These are phyloP conservation scores for Mionectes macconnelli DNA, from an alignment of 2,113 vertebrate genomes.

Conservation along the genomic window DNA sequence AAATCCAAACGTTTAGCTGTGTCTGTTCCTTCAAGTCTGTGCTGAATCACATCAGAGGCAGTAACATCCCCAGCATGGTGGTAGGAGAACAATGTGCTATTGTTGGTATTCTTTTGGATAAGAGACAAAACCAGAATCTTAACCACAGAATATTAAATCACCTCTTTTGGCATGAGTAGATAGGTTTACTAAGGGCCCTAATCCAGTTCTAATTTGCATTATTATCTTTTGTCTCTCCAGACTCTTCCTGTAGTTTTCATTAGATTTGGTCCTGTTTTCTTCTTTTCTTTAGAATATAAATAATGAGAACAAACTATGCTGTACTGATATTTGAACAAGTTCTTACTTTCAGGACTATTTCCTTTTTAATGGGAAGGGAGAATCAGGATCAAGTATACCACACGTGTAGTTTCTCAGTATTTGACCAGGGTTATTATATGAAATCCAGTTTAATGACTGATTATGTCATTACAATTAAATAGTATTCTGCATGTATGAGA, in stretches of 20 bases:
- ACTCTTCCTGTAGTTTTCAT: constrained; percentile 49
- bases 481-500: background rate
- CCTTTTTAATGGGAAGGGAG: background rate
- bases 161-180: constrained; percentile 44
- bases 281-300: constrained; percentile 11
- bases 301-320: background rate
- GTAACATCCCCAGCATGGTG: background rate
- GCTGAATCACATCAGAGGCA: constrained; percentile 4
- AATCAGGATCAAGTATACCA: background rate
- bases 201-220: constrained; percentile 47
- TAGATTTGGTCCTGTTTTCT: constrained; percentile 11
- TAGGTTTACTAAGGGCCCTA: constrained; percentile 49
- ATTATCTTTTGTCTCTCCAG: constrained; percentile 46
- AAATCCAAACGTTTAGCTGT: background rate
- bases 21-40: background rate
- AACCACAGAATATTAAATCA: constrained; percentile 57
- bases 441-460: background rate
- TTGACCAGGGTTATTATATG: background rate
- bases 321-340: background rate
- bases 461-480: background rate
- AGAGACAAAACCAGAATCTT: constrained; percentile 23
- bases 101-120: constrained; percentile 40
- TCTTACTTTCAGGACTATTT: background rate
- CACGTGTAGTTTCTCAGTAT: background rate
- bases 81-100: constrained; percentile 34